Percentiles rank a stretch among this genome's conserved stretches.
Evolutionary conservation across 1,140 invertebrate genomes (phyloP).

Genomic region (Zaprionus taronus): DNA sequence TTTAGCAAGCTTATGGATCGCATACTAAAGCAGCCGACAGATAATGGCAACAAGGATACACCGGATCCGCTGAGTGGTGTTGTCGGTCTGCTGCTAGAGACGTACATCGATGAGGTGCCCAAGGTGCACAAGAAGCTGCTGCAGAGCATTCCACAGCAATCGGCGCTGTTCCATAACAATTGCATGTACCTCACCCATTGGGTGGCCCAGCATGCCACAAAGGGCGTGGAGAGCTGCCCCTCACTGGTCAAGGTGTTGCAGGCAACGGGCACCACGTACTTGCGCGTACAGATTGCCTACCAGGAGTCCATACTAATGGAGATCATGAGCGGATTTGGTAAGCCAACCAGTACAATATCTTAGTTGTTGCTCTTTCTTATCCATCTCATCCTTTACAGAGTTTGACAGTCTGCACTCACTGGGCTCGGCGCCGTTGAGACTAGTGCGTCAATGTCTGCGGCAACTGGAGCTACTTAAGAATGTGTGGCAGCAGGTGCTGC

Average conservation of each 20-base stretch:
- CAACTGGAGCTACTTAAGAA: slow-evolving; percentile 93
- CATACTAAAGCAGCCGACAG: slow-evolving; percentile 89
- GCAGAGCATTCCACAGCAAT: slow-evolving; percentile 92
- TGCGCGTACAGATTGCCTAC: slow-evolving; percentile 89
- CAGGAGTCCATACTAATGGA: slow-evolving; percentile 90
- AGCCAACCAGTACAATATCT: slow-evolving; percentile 15
- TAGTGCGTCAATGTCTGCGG: slow-evolving; percentile 91
- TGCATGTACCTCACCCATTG: slow-evolving; percentile 94
- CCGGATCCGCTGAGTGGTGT: slow-evolving; percentile 87
- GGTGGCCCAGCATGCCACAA: slow-evolving; percentile 75
- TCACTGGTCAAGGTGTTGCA: slow-evolving; percentile 86
- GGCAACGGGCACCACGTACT: slow-evolving; percentile 88
- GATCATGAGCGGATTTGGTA: slow-evolving; percentile 90
- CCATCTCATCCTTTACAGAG: slow-evolving; percentile 84
- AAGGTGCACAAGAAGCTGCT: slow-evolving; percentile 91
- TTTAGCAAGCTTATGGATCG: slow-evolving; percentile 89
- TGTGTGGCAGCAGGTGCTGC: slow-evolving; percentile 90
- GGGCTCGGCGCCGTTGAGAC: slow-evolving; percentile 88
- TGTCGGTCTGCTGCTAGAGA: slow-evolving; percentile 89
- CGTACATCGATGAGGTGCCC: slow-evolving; percentile 91
- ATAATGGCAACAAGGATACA: slow-evolving; percentile 87
- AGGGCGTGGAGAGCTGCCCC: slow-evolving; percentile 75
- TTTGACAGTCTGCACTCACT: slow-evolving; percentile 86
- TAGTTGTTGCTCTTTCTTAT: slow-evolving; percentile 24
- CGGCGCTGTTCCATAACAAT: slow-evolving; percentile 97